A percentile compares a stretch with the other conserved stretches of the same genome.
These are phyloP conservation scores for Catonia carolina DNA, from an alignment of 2,888 invertebrate genomes.

Conservation along the genomic window DNA sequence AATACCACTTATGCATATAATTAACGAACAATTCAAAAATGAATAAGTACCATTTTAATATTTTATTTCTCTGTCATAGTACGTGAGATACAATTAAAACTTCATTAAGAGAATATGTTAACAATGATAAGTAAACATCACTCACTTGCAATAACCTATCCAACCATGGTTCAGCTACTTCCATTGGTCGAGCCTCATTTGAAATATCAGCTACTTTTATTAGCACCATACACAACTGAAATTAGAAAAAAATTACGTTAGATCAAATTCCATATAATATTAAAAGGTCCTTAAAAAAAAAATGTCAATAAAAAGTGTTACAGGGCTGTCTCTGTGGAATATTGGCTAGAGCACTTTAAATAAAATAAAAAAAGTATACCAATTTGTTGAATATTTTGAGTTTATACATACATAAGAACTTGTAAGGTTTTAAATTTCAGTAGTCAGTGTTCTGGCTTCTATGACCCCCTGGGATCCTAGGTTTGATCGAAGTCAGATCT, in stretches of 20 bases:
- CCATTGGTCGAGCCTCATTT: constrained; percentile 74
- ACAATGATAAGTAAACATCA: neutral
- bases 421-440: no score
- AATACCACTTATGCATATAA: no score
- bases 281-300: no score
- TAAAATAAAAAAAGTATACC: neutral
- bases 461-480: no score
- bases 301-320: neutral
- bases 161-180: constrained; percentile 76
- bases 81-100: neutral
- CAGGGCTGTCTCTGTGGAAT: neutral
- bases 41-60: no score
- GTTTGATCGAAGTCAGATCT: no score
- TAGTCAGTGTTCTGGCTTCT: no score
- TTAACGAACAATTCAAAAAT: no score
- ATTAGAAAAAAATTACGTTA: constrained; percentile 24
- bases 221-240: constrained; percentile 66
- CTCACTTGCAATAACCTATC: constrained; percentile 60
- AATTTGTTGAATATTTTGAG: no score
- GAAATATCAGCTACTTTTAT: constrained; percentile 81
- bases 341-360: neutral
- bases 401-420: no score
- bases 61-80: no score
- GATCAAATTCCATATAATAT: constrained; percentile 6
- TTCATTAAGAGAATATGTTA: constrained; percentile 3